phyloP scores from a whole-genome alignment of 2,797 vertebrate genomes.

The Leuciscus waleckii region DNA sequence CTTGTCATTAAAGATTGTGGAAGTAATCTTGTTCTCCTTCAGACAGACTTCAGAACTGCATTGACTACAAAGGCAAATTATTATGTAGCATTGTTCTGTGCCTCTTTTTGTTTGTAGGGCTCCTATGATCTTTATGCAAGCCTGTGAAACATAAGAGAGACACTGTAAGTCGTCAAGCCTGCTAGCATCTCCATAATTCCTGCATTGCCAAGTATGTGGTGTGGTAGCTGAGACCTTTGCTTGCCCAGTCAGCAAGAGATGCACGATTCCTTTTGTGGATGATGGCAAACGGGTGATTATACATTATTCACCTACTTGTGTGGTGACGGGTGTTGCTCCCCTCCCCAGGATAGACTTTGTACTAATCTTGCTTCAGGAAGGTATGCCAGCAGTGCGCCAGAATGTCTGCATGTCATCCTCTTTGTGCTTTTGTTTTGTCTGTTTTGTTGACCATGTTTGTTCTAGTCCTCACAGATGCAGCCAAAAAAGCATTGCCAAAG shows the following conservation, averaged over 20 bases:
- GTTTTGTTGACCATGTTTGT: slow-evolving; percentile 57
- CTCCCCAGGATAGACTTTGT: slow-evolving; percentile 58
- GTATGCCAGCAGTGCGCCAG: slow-evolving; percentile 60
- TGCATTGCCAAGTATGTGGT: slow-evolving; percentile 60
- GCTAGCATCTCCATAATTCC: slow-evolving; percentile 58
- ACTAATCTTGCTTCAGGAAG: slow-evolving; percentile 58
- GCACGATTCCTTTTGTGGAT: slow-evolving; percentile 62
- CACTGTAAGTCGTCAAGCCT: slow-evolving; percentile 63
- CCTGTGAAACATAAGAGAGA: slow-evolving; percentile 62
- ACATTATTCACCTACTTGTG: slow-evolving; percentile 60
- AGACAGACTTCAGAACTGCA: slow-evolving; percentile 19
- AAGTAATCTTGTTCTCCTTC: neutral
- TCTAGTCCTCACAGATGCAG: slow-evolving; percentile 52
- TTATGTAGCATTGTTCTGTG: slow-evolving; percentile 61
- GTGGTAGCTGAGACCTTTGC: slow-evolving; percentile 58
- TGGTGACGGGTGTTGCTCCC: slow-evolving; percentile 58
- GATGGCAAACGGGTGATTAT: slow-evolving; percentile 61
- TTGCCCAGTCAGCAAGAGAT: slow-evolving; percentile 62
- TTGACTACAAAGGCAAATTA: slow-evolving; percentile 46
- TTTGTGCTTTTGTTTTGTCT: slow-evolving; percentile 47
- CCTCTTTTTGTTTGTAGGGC: slow-evolving; percentile 67
- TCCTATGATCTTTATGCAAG: slow-evolving; percentile 61
- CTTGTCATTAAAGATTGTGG: slow-evolving; percentile 15
- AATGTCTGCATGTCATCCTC: slow-evolving; percentile 65
- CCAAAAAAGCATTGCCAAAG: slow-evolving; percentile 63